Evolutionary conservation across 2,113 vertebrate genomes (phyloP).

Genomic region (Albula goreensis): DNA sequence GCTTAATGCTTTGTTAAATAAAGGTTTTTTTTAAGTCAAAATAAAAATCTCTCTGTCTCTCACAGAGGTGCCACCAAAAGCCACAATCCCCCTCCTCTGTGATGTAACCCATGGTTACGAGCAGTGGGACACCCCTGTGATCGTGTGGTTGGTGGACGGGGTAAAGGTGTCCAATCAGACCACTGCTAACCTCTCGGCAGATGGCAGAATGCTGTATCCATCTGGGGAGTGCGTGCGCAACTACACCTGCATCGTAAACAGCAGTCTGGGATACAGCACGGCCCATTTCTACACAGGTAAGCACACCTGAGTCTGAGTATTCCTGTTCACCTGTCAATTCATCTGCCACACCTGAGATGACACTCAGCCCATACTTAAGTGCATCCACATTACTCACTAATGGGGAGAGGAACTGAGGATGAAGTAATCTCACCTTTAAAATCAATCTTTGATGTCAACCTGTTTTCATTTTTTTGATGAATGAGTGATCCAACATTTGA

Average conservation of each 20-base stretch:
- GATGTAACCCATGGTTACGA: background rate
- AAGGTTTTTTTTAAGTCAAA: no score
- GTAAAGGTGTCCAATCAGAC: background rate
- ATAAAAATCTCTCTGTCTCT: no score
- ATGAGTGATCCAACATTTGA: no score
- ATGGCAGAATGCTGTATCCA: slow-evolving; percentile 33
- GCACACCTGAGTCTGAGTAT: background rate
- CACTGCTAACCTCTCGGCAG: slow-evolving; percentile 6
- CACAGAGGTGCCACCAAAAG: slow-evolving; percentile 26
- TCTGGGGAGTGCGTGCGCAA: background rate
- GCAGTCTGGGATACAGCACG: slow-evolving; percentile 34
- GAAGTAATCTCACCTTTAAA: no score
- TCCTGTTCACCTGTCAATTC: no score
- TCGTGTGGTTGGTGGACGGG: slow-evolving; percentile 41
- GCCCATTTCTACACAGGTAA: background rate
- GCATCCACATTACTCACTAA: no score
- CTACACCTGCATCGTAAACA: slow-evolving; percentile 44
- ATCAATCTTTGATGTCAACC: no score
- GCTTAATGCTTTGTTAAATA: no score
- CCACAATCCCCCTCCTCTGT: slow-evolving; percentile 32
- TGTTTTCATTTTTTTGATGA: no score
- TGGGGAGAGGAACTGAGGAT: no score
- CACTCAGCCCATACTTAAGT: no score
- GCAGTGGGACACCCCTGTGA: slow-evolving; percentile 38
- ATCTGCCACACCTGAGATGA: no score